Conservation (phyloP, 1,140 invertebrate genomes). For the Leptinotarsa defecta region DNA sequence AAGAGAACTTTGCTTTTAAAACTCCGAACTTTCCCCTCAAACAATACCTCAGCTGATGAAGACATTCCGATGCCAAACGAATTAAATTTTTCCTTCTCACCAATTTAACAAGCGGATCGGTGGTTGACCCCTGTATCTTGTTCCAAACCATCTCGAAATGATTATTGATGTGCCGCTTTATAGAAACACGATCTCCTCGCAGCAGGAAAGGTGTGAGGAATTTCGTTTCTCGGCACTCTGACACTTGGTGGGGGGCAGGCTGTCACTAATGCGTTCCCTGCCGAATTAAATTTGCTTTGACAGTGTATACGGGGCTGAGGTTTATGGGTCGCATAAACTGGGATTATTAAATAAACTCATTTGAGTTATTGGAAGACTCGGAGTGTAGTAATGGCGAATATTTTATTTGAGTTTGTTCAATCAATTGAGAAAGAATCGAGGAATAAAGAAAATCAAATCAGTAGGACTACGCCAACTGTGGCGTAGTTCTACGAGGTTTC, state of each 20-base stretch:
- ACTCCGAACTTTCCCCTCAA: too few relatives aligned
- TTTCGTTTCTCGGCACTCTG: conserved; percentile 23
- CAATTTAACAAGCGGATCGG: neutral
- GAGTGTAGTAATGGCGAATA: neutral
- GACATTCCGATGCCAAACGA: neutral
- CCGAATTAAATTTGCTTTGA: conserved; percentile 25
- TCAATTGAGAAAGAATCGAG: too few relatives aligned
- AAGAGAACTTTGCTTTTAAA: too few relatives aligned
- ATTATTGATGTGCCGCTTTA: conserved; percentile 22
- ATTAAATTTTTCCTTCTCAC: neutral
- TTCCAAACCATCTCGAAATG: conserved; percentile 1
- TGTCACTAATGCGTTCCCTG: conserved; percentile 5
- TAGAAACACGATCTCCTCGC: conserved; percentile 19
- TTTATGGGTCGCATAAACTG: conserved; percentile 17
- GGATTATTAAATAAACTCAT: conserved; percentile 18
- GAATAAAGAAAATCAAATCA: too few relatives aligned
- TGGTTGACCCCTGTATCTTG: conserved; percentile 6
- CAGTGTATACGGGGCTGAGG: conserved; percentile 13
- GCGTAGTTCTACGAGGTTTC: too few relatives aligned
- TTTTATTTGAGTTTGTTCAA: too few relatives aligned
- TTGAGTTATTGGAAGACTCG: conserved; percentile 11
- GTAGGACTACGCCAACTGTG: too few relatives aligned
- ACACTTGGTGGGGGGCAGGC: conserved; percentile 17
- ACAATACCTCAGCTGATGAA: neutral
- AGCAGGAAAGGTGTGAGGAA: conserved; percentile 24